Evolutionary conservation across 2,888 invertebrate species (phyloP), one percentile per base, ranked within the genome.

Genomic region (Brachynemurus nebulosus): DNA sequence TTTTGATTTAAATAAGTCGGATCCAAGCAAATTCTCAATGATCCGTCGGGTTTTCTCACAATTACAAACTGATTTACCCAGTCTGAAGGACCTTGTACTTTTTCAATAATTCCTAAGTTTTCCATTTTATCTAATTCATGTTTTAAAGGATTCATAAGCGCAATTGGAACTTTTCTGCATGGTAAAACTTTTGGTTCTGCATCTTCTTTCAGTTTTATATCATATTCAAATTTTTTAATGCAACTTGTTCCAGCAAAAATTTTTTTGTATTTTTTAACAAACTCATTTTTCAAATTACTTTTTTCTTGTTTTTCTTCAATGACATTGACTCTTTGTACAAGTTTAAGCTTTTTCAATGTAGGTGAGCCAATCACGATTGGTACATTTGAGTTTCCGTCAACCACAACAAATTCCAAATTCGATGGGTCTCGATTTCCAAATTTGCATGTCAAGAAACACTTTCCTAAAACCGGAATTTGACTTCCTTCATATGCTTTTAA

Each of bases 121-220:
- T 50, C 48, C 30, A 51, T 14, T 16, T 47, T 34, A 8, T 45
- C 16, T 36, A 52, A 18, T n/a, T 42, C 46, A 30, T 33, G 6
- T 50, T 52, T 48, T 9, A 52, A 43, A 42, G 46, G 34, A 27
- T 42, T 36, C 18, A 36, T 5, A 11, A 49, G 14, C 14, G 45
- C 41, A 35, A 49, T 40, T 2, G 51, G 47, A 11, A 51, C 44
- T 49, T 49, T 49, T 25, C 49, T 46, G n/a, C 40, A 38, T 5
- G 46, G 21, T 17, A 38, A 23, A 11, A 50, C 38, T 14, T 39
- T 18, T 18, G 48, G 48, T 14, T 30, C 8, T 8, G 45, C 44
- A 46, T 48, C 42, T 11, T 42, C 23, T 18, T 43, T 36, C n/a
- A 49, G 9, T 42, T 49, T 12, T 16, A 50, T 47, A 21, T 46